Conservation (phyloP, 2,797 vertebrate species). For the Furcifer pardalis region DNA sequence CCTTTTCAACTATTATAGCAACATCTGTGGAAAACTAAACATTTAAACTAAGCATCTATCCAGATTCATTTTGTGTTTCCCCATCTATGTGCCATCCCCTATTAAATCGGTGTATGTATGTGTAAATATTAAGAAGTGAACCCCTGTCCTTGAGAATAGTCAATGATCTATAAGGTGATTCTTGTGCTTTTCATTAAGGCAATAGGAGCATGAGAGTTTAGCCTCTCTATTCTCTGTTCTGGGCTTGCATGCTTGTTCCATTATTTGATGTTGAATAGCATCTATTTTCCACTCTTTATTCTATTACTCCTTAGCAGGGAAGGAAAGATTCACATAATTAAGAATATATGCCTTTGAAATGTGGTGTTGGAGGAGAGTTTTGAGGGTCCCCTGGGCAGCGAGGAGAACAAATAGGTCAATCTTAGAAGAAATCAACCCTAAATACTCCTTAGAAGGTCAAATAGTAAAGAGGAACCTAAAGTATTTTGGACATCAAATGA, state of each 20-base stretch:
- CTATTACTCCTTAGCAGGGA: not conserved
- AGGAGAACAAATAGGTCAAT: no score
- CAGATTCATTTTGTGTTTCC: not conserved
- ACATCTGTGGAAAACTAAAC: conserved; percentile 47
- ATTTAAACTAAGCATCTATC: conserved; percentile 49
- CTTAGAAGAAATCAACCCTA: no score
- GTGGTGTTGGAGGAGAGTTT: no score
- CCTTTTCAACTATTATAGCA: conserved; percentile 56
- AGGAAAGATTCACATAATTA: not conserved
- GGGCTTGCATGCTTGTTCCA: not conserved
- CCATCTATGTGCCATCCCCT: not conserved
- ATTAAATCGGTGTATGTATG: no score
- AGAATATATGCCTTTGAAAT: no score
- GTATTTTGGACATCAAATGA: no score
- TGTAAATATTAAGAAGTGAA: not conserved
- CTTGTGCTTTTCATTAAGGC: not conserved
- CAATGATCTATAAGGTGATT: not conserved
- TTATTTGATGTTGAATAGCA: not conserved
- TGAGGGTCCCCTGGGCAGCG: no score
- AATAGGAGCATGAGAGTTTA: no score
- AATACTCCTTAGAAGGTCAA: no score
- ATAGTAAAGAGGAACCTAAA: no score
- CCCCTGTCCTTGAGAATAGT: conserved; percentile 34
- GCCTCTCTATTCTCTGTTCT: not conserved
- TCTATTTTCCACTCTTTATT: not conserved